phyloP scores from a whole-genome alignment of 2,888 invertebrate genomes.

The Lathronympha strigana region DNA sequence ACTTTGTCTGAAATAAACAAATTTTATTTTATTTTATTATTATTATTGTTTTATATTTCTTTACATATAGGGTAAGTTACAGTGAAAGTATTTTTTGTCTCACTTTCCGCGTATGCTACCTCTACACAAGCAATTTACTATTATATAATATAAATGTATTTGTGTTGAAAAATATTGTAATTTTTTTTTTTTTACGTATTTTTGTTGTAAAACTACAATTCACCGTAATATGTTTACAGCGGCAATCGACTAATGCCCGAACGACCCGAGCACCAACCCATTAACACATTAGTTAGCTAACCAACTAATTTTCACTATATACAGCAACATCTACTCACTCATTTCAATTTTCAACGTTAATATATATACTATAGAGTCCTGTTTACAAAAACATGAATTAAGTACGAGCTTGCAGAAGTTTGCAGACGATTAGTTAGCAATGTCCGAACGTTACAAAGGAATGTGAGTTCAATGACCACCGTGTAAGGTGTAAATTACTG shows the following conservation, averaged over 20 bases:
- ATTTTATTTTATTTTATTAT: too few relatives aligned
- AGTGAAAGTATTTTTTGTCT: too few relatives aligned
- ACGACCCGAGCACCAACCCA: conserved; percentile 49
- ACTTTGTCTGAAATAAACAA: too few relatives aligned
- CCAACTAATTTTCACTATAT: conserved; percentile 2
- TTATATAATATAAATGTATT: too few relatives aligned
- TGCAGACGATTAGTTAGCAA: conserved; percentile 49
- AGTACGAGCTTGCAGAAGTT: conserved; percentile 52
- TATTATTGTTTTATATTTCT: too few relatives aligned
- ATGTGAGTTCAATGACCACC: conserved; percentile 60
- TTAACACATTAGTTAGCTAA: conserved; percentile 59
- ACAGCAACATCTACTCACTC: not conserved
- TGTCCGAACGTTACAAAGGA: conserved; percentile 47
- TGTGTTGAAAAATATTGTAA: not conserved
- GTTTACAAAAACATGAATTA: conserved; percentile 33
- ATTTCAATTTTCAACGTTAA: not conserved
- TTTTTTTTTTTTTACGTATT: conserved; percentile 18
- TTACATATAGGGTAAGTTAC: too few relatives aligned
- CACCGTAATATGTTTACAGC: conserved; percentile 62
- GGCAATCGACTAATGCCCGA: conserved; percentile 67
- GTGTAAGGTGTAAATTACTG: conserved; percentile 67
- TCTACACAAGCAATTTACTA: too few relatives aligned
- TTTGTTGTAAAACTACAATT: conserved; percentile 54
- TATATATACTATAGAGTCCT: not conserved
- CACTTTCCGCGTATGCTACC: too few relatives aligned